Evolutionary conservation across 2,888 invertebrate genomes (phyloP), one percentile per base, ranked within the genome.

Genomic region (Smittia aterrima): DNA sequence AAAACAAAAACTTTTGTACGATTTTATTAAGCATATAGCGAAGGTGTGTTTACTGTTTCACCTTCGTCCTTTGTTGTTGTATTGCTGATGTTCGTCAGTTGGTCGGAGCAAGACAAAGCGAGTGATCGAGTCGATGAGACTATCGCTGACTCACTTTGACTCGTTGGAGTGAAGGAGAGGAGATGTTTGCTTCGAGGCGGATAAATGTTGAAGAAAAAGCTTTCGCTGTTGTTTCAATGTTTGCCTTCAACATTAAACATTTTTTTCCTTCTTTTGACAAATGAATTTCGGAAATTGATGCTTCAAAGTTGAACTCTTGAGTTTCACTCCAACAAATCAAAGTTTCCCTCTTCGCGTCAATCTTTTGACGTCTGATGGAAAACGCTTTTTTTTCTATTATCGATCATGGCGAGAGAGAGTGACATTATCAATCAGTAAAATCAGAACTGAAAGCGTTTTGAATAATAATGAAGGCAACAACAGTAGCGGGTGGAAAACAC

Each of bases 1-100:
- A 70, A 70, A 47, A 70, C 58, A 58, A 58, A 70, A 70, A 67
- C 22, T 22, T 67, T 20, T 47, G 67, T 67, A 41, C 20, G 24
- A 22, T 25, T 66, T 66, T 66, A 22, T 27, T 25, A 13, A 25
- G 32, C 41, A 67, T 67, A 67, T 40, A 32, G n/a, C 18, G 25
- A 66, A 67, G 67, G 67, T 67, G 67, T 67, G 18, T 67, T 20
- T 67, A 27, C 64, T 16, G n/a, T 62, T 22, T 66, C 40, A 38
- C 38, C 38, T 47, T 20, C 38, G 27, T 24, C 47, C 41, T 22
- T 40, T 41, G 20, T 41, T 41, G n/a, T 13, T 67, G 13, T 41
- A 41, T 41, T 24, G 32, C 25, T 18, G 18, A 7, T 32, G 7
- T 27, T 18, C 9, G 18, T 22, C 22, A 16, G n/a, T 18, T 20